phyloP scores from a whole-genome alignment of 2,113 vertebrate species.

The Pelusios castaneus region DNA sequence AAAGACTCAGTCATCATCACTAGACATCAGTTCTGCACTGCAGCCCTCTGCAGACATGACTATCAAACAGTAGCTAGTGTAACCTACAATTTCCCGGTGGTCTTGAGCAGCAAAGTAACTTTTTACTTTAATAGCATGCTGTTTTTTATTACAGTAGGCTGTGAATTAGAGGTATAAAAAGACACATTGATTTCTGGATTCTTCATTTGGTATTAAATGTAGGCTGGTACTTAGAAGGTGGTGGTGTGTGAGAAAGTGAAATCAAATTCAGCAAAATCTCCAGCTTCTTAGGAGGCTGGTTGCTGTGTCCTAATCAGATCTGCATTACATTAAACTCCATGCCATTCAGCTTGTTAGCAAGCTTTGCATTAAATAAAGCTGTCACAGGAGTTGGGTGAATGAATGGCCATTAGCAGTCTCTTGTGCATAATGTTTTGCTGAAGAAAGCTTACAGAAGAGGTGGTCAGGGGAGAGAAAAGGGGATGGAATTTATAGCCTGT shows the following conservation, averaged over 20 bases:
- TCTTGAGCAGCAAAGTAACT: neutral
- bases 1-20: neutral
- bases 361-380: constrained; percentile 81
- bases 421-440: constrained; percentile 69
- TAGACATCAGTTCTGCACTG: neutral
- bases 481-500: constrained; percentile 66
- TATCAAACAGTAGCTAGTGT: neutral
- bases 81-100: neutral
- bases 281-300: constrained; percentile 67
- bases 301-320: constrained; percentile 83
- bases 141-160: neutral
- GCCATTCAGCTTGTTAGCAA: constrained; percentile 85
- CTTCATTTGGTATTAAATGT: constrained; percentile 17
- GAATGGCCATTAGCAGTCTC: constrained; percentile 75
- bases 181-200: constrained; percentile 29
- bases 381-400: constrained; percentile 71
- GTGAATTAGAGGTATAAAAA: neutral
- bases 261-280: constrained; percentile 43
- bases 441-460: constrained; percentile 61
- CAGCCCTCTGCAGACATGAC: fast-evolving
- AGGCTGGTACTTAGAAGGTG: constrained; percentile 44
- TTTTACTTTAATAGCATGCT: fast-evolving
- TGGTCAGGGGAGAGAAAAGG: constrained; percentile 68
- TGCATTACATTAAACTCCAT: constrained; percentile 80
- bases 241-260: constrained; percentile 63